Base-by-base conservation (phyloP, 2,888 invertebrate species). In the Anoplius nigerrimus region DNA sequence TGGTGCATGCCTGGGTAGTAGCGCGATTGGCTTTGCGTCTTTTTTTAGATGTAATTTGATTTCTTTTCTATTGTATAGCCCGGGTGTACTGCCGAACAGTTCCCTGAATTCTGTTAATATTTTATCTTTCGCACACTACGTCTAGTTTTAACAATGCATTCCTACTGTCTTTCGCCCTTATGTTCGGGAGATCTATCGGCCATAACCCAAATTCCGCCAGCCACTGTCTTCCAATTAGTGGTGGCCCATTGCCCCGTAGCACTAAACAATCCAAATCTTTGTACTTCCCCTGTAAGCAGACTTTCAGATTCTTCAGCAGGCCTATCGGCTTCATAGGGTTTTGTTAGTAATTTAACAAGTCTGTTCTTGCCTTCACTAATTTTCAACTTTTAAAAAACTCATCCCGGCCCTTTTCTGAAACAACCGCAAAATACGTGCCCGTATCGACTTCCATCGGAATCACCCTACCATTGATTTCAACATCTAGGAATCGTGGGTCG, bases 191-290 rank as follows among this genome's bases (percentile, higher is more conserved):
- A 15, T 21, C 65, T 59, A 42, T 53, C 53, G 70, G 70, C 72
- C 79, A 72, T 21, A 79, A 62, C 21, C 73, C 65, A 48, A 82
- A 70, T 60, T 70, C 64, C 27, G 70, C 62, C 54, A 81, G 60
- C 80, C 80, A 81, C 54, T 84, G 74, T 43, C 78, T 69, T 22
- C 79, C 82, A 18, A 80, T 69, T n/a, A 82, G 61, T 52, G 75
- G 77, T 53, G 72, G 66, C 24, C 72, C 74, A 45, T 74, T 67
- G 48, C 72, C 59, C 62, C 76, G 66, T 61, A 75, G 68, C 34
- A 71, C 48, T 58, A 24, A 2, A 24, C 24, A 24, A 24, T 24
- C 6, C 24, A 24, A 24, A 45, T 6, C 55, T n/a, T 34, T 64
- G 54, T 48, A 21, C 11, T 55, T 51, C 21, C 72, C 65, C 61